These are phyloP conservation scores for Leptinotarsa texana DNA, from an alignment of 1,140 invertebrate genomes.

Conservation along the genomic window DNA sequence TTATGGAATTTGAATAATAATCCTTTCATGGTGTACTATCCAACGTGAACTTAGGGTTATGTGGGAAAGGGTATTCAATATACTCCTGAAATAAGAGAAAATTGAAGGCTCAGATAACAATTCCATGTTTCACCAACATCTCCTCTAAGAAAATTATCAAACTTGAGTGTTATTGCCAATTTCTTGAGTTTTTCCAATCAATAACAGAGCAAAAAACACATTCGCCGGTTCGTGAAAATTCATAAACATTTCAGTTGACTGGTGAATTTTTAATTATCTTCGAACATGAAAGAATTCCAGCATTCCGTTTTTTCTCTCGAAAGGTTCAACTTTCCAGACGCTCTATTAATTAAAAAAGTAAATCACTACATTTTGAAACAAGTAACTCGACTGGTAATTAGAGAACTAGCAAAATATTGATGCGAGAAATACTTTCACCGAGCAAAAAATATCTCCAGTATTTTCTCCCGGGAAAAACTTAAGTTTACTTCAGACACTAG, in stretches of 20 bases:
- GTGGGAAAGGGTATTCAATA: too few relatives aligned
- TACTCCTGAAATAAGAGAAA: too few relatives aligned
- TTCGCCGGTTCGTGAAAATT: neutral
- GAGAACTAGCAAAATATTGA: slow-evolving; percentile 1
- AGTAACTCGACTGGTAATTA: neutral
- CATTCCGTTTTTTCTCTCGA: neutral
- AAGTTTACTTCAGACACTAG: too few relatives aligned
- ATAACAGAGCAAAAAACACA: neutral
- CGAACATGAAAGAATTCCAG: neutral
- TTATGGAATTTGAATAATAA: too few relatives aligned
- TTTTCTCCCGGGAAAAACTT: neutral
- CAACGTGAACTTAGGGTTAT: too few relatives aligned
- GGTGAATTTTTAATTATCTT: neutral
- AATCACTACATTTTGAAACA: neutral
- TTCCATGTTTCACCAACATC: too few relatives aligned
- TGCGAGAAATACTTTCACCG: neutral
- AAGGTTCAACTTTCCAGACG: neutral
- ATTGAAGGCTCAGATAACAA: too few relatives aligned
- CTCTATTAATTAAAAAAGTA: slow-evolving; percentile 6
- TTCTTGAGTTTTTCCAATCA: too few relatives aligned
- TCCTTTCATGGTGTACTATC: too few relatives aligned
- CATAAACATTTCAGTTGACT: neutral
- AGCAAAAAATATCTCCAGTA: neutral
- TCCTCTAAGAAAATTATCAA: too few relatives aligned
- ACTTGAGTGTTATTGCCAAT: too few relatives aligned